These are phyloP conservation scores for Ophion ellenae DNA, from an alignment of 2,888 invertebrate genomes.

Conservation along the genomic window DNA sequence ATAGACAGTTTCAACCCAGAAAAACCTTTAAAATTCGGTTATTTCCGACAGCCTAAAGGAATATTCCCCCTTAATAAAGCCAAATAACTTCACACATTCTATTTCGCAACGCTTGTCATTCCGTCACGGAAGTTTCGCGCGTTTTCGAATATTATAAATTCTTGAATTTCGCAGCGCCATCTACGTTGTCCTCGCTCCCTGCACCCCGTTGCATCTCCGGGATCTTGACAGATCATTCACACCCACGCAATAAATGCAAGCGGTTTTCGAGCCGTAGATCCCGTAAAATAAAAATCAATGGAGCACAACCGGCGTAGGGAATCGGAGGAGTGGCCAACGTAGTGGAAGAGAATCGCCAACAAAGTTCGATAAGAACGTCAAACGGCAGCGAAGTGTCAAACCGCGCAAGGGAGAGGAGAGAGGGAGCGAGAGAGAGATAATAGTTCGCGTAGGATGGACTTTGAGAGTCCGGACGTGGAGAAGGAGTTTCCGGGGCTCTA, in stretches of 20 bases:
- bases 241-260: constrained; percentile 10
- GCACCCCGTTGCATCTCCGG: neutral
- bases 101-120: neutral
- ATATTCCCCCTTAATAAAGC: neutral
- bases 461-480: constrained; percentile 95
- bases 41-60: too few species aligned
- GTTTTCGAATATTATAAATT: neutral
- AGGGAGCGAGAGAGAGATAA: constrained; percentile 20
- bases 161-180: constrained; percentile 8
- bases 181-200: neutral
- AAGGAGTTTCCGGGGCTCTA: constrained; percentile 96
- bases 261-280: constrained; percentile 23
- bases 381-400: constrained; percentile 43
- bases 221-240: constrained; percentile 42
- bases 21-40: too few species aligned
- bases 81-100: neutral
- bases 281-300: constrained; percentile 43
- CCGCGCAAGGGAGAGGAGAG: constrained; percentile 20
- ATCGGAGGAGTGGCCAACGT: constrained; percentile 56
- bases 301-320: constrained; percentile 28
- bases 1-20: too few species aligned
- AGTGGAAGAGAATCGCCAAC: constrained; percentile 15
- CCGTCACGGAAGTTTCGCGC: neutral
- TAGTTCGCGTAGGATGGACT: constrained; percentile 87
- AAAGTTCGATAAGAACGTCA: constrained; percentile 40